phyloP scores from a whole-genome alignment of 2,888 invertebrate genomes.

The Eubasilissa splendida region DNA sequence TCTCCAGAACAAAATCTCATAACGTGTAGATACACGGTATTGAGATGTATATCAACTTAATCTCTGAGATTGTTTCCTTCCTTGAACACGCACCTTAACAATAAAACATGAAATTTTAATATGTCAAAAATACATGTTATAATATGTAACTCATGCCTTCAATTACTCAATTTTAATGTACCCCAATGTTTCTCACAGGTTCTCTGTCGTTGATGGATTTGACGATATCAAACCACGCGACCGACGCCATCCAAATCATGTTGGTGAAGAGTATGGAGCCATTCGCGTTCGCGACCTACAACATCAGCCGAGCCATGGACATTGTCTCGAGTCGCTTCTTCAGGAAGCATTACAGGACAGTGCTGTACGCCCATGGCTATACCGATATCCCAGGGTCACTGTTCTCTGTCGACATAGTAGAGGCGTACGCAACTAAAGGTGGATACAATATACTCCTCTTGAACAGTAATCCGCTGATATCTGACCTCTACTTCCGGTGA shows the following conservation, averaged over 20 bases:
- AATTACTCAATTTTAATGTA: too few species aligned
- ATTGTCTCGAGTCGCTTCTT: slow-evolving; percentile 28
- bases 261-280: slow-evolving; percentile 16
- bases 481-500: slow-evolving; percentile 42
- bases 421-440: slow-evolving; percentile 38
- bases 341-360: slow-evolving; percentile 47
- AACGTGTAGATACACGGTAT: too few species aligned
- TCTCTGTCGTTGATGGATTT: slow-evolving; percentile 32
- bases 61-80: too few species aligned
- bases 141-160: too few species aligned
- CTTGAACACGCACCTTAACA: too few species aligned
- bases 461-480: slow-evolving; percentile 20
- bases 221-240: slow-evolving; percentile 31
- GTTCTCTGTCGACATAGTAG: slow-evolving; percentile 21
- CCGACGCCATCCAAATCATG: slow-evolving; percentile 34
- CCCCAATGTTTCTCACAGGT: background rate
- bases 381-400: slow-evolving; percentile 25
- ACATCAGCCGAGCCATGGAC: slow-evolving; percentile 43
- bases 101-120: too few species aligned
- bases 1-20: too few species aligned
- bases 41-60: too few species aligned
- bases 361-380: slow-evolving; percentile 45
- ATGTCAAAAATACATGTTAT: too few species aligned
- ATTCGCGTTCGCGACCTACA: slow-evolving; percentile 30
- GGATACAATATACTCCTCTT: slow-evolving; percentile 46